Base-by-base conservation (phyloP, 2,888 invertebrate genomes). In the Drosophila parthenogenetica region DNA sequence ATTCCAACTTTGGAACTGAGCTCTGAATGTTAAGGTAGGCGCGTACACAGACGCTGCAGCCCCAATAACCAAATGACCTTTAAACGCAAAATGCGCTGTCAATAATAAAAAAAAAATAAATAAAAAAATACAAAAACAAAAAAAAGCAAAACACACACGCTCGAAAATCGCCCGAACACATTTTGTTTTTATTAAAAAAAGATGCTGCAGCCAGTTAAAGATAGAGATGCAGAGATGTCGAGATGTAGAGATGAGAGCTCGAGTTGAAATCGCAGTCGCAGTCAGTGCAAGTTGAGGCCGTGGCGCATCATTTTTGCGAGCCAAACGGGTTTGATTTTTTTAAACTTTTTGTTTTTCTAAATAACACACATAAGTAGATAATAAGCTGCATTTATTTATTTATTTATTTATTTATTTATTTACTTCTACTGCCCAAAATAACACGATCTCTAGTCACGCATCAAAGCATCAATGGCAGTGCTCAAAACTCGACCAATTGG, bases 21-120 rank as follows among this genome's bases (percentile, higher is more conserved):
- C 72, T 62, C 68, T 82, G 89, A 91, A 90, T 91, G 91, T 91
- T 91, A 91, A 91, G 91, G 91, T 91, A 91, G 91, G 89, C 86
- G 74, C 79, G 40, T 51, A 67, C 43, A 62, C 54, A 62, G 66
- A 49, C 57, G 65, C 68, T 66, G 76, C 75, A 81, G 77, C 81
- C 84, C 74, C 83, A 68, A 73, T 77, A 82, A 75, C 75, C 72
- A 71, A 81, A 79, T 87, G 88, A 88, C 88, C 88, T 88, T 88
- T 88, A 88, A 81, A 85, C 81, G 81, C 84, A 83, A 81, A 77
- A 76, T 66, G 64, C 58, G 73, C 77, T 75, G 73, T 74, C 81
- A 80, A 83, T 79, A 75, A 74, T 63, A 65, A 58, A 69, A 55
- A 55, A 51, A 53, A 19, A 49, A 57, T 59, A 45, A 45, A 67